phyloP scores from a whole-genome alignment of 2,888 invertebrate genomes.

The Leptinotarsa juncta region DNA sequence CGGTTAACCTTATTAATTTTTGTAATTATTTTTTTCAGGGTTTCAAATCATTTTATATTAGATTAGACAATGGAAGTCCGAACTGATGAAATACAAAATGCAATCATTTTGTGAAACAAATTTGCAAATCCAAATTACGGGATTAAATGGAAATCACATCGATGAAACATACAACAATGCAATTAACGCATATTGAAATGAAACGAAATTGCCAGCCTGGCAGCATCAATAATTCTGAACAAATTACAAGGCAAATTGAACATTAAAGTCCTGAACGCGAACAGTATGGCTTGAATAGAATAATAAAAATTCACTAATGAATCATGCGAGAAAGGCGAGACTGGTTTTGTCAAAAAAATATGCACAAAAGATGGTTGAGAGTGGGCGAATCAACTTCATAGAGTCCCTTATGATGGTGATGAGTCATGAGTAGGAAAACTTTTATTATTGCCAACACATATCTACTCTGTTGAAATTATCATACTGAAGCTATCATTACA shows the following conservation, averaged over 20 bases:
- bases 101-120: background rate
- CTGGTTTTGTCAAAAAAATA: slow-evolving; percentile 3
- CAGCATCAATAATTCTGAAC: slow-evolving; percentile 10
- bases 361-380: slow-evolving; percentile 8
- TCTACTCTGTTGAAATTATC: slow-evolving; percentile 12
- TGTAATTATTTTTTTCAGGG: too few relatives aligned
- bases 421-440: slow-evolving; percentile 1
- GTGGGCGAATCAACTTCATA: slow-evolving; percentile 12
- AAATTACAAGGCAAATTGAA: slow-evolving; percentile 10
- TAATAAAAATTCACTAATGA: slow-evolving; percentile 4
- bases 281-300: slow-evolving; percentile 3
- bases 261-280: background rate
- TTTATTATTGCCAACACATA: slow-evolving; percentile 6
- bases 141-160: slow-evolving; percentile 3
- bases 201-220: slow-evolving; percentile 1
- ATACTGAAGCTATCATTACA: slow-evolving; percentile 1
- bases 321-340: slow-evolving; percentile 13
- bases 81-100: too few relatives aligned
- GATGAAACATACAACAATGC: slow-evolving; percentile 7
- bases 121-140: background rate
- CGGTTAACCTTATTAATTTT: too few relatives aligned
- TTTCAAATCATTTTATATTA: too few relatives aligned
- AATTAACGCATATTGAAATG: slow-evolving; percentile 9
- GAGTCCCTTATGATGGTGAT: slow-evolving; percentile 14
- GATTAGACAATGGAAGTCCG: too few relatives aligned